Conservation (phyloP, 2,113 vertebrate genomes). For the Balaenoptera acutorostrata region DNA sequence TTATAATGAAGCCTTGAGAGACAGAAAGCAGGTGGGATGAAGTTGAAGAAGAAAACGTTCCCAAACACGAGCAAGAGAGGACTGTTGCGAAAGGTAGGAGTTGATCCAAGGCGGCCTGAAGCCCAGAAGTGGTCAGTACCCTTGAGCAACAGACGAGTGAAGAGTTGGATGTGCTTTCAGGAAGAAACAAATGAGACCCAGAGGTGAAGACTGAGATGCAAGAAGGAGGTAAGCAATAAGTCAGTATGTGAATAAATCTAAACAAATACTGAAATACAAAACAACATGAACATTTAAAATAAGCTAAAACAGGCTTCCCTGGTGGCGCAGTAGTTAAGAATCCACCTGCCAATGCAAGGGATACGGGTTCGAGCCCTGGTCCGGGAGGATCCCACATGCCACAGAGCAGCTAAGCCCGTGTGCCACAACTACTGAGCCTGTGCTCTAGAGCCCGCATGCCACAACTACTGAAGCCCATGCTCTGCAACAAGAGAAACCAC, state of each 20-base stretch:
- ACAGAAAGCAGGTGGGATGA: not conserved
- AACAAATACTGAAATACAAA: not conserved
- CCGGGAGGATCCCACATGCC: too few species aligned
- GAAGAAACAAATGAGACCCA: not conserved
- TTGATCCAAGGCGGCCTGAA: not conserved
- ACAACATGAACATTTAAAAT: not conserved
- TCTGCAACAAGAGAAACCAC: too few species aligned
- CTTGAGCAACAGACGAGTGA: not conserved
- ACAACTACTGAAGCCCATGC: too few species aligned
- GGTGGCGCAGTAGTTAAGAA: too few species aligned
- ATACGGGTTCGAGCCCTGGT: too few species aligned
- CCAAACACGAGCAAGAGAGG: not conserved
- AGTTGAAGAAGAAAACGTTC: not conserved
- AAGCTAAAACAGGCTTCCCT: too few species aligned
- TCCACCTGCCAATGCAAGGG: too few species aligned
- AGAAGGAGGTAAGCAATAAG: not conserved
- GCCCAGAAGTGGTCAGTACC: not conserved
- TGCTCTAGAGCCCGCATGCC: too few species aligned
- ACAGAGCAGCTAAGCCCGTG: too few species aligned
- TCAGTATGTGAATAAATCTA: not conserved
- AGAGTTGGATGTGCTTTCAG: not conserved
- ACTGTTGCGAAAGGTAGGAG: not conserved
- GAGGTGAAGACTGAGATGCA: not conserved
- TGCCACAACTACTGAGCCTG: too few species aligned
- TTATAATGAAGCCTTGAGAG: not conserved